Evolutionary conservation across 2,888 invertebrate species (phyloP).

Genomic region (Eupithecia tripunctaria): DNA sequence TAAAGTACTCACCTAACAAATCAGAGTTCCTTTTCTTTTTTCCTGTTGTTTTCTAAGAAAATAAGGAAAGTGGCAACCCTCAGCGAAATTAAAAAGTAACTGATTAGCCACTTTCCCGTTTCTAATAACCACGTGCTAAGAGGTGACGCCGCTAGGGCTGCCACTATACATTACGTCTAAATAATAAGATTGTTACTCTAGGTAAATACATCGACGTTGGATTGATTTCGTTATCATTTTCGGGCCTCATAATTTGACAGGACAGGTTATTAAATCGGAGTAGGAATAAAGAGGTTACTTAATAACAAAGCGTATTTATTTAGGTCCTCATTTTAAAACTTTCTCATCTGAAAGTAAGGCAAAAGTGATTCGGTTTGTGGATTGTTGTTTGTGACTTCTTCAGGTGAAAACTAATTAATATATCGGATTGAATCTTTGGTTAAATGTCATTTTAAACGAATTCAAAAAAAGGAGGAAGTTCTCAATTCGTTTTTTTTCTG

Average conservation of each 20-base stretch:
- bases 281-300: not conserved
- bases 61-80: conserved; percentile 31
- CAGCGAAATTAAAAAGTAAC: conserved; percentile 44
- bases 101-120: conserved; percentile 43
- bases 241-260: not conserved
- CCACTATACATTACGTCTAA: conserved; percentile 8
- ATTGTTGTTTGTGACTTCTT: not conserved
- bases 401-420: too few species aligned
- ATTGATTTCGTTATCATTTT: not conserved
- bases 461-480: too few species aligned
- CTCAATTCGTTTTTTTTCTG: too few species aligned
- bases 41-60: conserved; percentile 21
- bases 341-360: not conserved
- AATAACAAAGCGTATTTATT: too few species aligned
- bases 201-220: not conserved
- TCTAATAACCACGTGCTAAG: conserved; percentile 42
- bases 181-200: not conserved
- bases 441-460: too few species aligned
- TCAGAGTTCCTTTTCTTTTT: not conserved
- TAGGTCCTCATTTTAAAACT: too few species aligned
- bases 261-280: not conserved
- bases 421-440: too few species aligned
- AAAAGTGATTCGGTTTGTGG: not conserved
- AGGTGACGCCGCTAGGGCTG: conserved; percentile 38
- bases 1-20: not conserved